Conservation (phyloP, 2,888 invertebrate species). For the Sphinx pinastri region DNA sequence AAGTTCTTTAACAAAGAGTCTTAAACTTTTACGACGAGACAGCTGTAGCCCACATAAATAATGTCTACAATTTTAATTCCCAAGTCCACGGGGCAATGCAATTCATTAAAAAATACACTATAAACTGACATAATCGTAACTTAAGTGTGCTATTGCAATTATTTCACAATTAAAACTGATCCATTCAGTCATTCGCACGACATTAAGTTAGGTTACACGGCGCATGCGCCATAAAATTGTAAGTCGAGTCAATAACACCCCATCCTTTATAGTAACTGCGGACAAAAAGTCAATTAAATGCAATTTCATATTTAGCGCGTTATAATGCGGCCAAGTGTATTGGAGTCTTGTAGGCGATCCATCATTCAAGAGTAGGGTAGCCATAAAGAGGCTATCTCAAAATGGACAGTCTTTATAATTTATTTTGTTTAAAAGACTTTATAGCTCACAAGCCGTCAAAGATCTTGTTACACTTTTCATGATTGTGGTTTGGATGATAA, state of each 20-base stretch:
- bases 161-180: constrained; percentile 54
- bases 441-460: too few species aligned
- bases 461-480: too few species aligned
- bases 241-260: constrained; percentile 48
- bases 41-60: background rate
- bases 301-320: constrained; percentile 48
- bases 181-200: constrained; percentile 49
- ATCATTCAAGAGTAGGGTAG: constrained; percentile 41
- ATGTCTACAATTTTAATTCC: background rate
- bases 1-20: background rate
- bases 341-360: constrained; percentile 36
- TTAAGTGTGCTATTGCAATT: constrained; percentile 46
- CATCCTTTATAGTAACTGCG: constrained; percentile 46
- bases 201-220: constrained; percentile 36
- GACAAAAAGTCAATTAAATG: constrained; percentile 45
- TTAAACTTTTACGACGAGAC: constrained; percentile 6
- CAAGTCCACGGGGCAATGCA: background rate
- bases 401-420: background rate
- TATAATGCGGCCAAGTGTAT: constrained; percentile 42
- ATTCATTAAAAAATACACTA: constrained; percentile 34
- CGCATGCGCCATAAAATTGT: constrained; percentile 46
- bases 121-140: constrained; percentile 37
- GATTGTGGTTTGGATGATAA: too few species aligned
- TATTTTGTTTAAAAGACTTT: background rate
- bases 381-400: background rate